phyloP scores from a whole-genome alignment of 2,113 vertebrate genomes.

The Tychaedon coryphoeus region DNA sequence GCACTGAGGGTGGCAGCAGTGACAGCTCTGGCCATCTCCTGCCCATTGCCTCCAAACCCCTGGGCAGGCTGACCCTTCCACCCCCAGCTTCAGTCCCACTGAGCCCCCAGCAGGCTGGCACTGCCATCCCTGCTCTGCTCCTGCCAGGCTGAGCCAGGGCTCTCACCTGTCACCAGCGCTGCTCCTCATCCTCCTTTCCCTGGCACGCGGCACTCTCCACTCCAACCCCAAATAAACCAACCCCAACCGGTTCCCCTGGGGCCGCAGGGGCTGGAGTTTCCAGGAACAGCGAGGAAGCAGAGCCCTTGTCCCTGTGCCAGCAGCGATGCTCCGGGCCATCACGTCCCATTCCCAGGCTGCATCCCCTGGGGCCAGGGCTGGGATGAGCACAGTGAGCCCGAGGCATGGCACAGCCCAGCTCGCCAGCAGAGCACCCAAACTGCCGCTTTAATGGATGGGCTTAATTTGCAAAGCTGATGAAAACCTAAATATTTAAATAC shows the following conservation, averaged over 20 bases:
- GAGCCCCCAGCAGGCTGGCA: background rate
- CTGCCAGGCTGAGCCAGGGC: background rate
- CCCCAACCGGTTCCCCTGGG: background rate
- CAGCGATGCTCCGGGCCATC: background rate
- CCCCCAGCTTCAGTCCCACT: background rate
- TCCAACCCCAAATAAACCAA: background rate
- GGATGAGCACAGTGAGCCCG: background rate
- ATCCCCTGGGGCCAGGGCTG: background rate
- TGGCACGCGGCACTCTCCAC: accelerated
- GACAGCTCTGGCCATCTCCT: background rate
- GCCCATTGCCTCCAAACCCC: background rate
- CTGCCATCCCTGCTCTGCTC: background rate
- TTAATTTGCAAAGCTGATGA: slow-evolving; percentile 71
- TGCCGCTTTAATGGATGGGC: slow-evolving; percentile 42
- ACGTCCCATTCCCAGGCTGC: background rate
- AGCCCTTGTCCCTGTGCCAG: background rate
- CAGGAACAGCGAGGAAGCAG: accelerated
- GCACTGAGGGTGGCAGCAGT: accelerated
- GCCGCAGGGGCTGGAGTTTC: accelerated
- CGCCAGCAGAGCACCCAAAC: background rate
- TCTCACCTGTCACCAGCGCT: background rate
- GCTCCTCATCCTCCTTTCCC: background rate
- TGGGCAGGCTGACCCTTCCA: background rate
- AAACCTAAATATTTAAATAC: slow-evolving; percentile 69
- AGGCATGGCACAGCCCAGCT: background rate